Evolutionary conservation across 1,140 invertebrate genomes (phyloP).

Genomic region (Colletes latitarsis): DNA sequence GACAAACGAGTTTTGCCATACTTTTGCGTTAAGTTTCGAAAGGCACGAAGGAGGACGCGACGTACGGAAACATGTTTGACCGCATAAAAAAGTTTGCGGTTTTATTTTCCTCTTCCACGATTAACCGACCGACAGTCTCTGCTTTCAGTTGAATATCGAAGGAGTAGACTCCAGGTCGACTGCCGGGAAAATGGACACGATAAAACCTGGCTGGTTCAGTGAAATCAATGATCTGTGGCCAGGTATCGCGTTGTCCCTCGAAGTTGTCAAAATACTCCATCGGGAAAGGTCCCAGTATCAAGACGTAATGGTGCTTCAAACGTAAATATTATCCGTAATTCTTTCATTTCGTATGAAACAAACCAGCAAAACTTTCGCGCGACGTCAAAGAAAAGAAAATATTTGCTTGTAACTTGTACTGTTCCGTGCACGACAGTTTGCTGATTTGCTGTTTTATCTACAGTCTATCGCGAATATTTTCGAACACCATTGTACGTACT

Average conservation of each 20-base stretch:
- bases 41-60: background rate
- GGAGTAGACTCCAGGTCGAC: background rate
- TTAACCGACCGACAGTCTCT: constrained; percentile 21
- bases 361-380: background rate
- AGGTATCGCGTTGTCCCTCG: constrained; percentile 93
- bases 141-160: constrained; percentile 36
- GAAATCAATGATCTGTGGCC: constrained; percentile 95
- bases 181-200: constrained; percentile 81
- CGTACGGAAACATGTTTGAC: constrained; percentile 54
- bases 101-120: constrained; percentile 43
- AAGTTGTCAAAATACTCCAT: constrained; percentile 93
- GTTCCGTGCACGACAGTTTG: too few species aligned
- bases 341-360: background rate
- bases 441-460: too few species aligned
- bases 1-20: constrained; percentile 27
- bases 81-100: constrained; percentile 44
- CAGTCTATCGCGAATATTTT: too few species aligned
- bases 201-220: constrained; percentile 94
- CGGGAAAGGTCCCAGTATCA: constrained; percentile 93
- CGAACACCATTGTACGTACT: too few species aligned
- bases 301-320: constrained; percentile 94
- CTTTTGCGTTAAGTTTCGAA: constrained; percentile 4
- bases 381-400: background rate
- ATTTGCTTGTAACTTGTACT: background rate
- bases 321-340: constrained; percentile 83